Evolutionary conservation across 2,797 vertebrate genomes (phyloP), one percentile per base, ranked within the genome.

Genomic region (Periophthalmus magnuspinnatus): DNA sequence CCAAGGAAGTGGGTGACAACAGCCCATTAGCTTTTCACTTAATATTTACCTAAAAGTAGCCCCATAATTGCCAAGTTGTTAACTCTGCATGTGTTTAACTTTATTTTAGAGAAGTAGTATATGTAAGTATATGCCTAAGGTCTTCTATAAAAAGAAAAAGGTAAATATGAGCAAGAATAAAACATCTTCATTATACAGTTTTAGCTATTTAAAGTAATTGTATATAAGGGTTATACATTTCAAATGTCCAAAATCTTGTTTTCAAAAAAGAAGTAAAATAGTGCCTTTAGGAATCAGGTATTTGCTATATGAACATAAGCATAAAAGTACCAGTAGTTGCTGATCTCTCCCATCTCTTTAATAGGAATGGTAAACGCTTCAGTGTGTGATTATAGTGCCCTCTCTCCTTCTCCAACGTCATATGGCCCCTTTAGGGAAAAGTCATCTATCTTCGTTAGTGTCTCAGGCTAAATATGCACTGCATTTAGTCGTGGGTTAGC

Each of bases 401-500:
- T 86, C 84, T 81, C 84, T 66, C 83, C 79, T 80, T 84, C 80
- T 85, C 80, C 75, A 72, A 77, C 73, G 71, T 84, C 81, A 64
- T 81, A 70, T 69, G 75, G 81, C 82, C 84, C 82, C 78, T 67
- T 76, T 55, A 38, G 70, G 78, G 79, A 86, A 75, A 84, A 89
- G 90, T 91, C 89, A 92, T 93, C 89, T 81, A 88, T 93, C 92
- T 92, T 93, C 77, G 86, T 92, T 92, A 93, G 83, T 80, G 84
- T 78, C 89, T 54, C 76, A 70, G 79, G 88, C 90, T 92, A 92
- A 93, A 92, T 91, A 92, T 92, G 89, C 90, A 90, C 83, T 86
- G 84, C 90, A 93, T 92, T 90, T 91, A 90, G 87, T 86, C 72
- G 72, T 78, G 77, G 82, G 83, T 70, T 71, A 55, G 81, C 77